Evolutionary conservation across 2,797 vertebrate species (phyloP).

Genomic region (Hapalemur alaotrensis): DNA sequence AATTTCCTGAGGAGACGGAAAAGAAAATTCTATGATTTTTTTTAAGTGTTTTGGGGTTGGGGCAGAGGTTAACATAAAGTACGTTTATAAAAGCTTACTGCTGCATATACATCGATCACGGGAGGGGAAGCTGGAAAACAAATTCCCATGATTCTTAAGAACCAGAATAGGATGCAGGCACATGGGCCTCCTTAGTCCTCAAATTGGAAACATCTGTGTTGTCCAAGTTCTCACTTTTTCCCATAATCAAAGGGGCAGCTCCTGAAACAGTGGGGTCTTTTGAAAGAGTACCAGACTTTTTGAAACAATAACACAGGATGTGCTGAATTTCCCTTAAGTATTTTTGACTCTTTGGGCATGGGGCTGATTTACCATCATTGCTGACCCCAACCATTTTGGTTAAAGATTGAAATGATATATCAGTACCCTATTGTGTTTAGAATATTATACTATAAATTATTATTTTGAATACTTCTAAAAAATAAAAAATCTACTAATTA

Average conservation of each 20-base stretch:
- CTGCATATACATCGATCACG: neutral
- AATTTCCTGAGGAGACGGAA: slow-evolving; percentile 30
- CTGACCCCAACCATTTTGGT: neutral
- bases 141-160: slow-evolving; percentile 62
- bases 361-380: neutral
- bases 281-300: neutral
- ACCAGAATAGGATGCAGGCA: neutral
- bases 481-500: neutral
- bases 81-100: slow-evolving; percentile 36
- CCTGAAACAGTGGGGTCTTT: slow-evolving; percentile 17
- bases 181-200: neutral
- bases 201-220: slow-evolving; percentile 73
- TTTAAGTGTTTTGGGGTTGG: neutral
- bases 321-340: slow-evolving; percentile 11
- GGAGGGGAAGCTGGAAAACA: neutral
- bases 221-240: slow-evolving; percentile 55
- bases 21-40: neutral
- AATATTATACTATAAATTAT: neutral
- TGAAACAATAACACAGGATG: slow-evolving; percentile 43
- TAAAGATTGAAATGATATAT: neutral
- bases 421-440: neutral
- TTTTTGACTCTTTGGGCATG: neutral
- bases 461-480: neutral
- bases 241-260: slow-evolving; percentile 43
- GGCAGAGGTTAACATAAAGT: neutral